Conservation (phyloP, 2,888 invertebrate species). For the Thymelicus sylvestris region DNA sequence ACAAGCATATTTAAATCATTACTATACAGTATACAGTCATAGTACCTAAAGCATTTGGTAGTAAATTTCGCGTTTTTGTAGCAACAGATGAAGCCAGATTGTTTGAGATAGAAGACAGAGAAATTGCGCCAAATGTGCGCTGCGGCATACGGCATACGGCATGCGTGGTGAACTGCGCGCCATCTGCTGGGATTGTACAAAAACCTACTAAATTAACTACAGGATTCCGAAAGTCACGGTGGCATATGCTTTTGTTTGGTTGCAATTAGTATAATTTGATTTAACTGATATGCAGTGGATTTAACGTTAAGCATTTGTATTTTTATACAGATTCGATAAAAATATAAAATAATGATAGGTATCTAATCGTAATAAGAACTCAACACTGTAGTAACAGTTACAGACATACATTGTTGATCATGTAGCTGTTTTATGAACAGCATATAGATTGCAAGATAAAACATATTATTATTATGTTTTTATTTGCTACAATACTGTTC, state of each 20-base stretch:
- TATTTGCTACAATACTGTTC: too few species aligned
- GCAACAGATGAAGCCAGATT: constrained; percentile 57
- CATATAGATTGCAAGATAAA: too few species aligned
- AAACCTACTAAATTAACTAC: constrained; percentile 63
- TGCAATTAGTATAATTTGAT: constrained; percentile 63
- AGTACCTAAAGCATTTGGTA: neutral
- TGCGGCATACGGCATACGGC: constrained; percentile 71
- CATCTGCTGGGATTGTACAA: constrained; percentile 71
- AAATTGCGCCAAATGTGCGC: constrained; percentile 61
- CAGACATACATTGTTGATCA: too few species aligned
- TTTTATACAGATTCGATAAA: too few species aligned
- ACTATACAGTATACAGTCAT: neutral
- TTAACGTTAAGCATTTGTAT: too few species aligned
- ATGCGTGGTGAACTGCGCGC: constrained; percentile 50
- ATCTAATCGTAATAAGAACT: too few species aligned
- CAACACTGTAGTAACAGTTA: too few species aligned
- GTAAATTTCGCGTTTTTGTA: constrained; percentile 36
- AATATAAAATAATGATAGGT: too few species aligned
- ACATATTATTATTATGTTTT: too few species aligned
- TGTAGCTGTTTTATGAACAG: too few species aligned
- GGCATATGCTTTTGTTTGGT: constrained; percentile 71
- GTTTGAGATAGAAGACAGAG: constrained; percentile 66
- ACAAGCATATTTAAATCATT: neutral
- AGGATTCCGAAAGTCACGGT: constrained; percentile 64
- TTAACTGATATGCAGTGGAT: constrained; percentile 19